Base-by-base conservation (phyloP, 2,113 vertebrate species). In the Sinocyclocheilus grahami region DNA sequence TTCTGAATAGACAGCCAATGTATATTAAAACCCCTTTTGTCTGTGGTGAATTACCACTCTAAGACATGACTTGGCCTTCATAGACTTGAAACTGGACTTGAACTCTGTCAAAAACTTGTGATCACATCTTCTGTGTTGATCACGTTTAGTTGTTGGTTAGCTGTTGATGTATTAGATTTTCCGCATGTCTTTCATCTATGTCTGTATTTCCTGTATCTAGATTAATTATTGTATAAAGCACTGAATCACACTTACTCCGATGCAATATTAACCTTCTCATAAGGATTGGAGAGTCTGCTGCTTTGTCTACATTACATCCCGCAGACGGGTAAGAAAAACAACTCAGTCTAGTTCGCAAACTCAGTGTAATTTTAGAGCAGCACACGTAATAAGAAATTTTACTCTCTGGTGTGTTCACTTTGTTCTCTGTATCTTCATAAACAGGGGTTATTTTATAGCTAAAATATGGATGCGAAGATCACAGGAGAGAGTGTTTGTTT, bases 401-500 rank as follows among this genome's bases (percentile, higher is more conserved):
- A 81, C 78, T 27, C 37, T 62, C 33, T 81, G 12, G 33, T 63
- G 58, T 39, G 37, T 63, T 63, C 33, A 24, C 37, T 81, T 48
- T 63, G 13, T 27, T 16, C 60, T 65, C 3, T 30, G 39, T 27
- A 20, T 80, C 22, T 80, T 79, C 55, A 91, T 91, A 78, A 89
- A 91, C 30, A 51, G 82, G 80, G 85, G 80, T 88, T 89, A 89
- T 82, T 87, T 80, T 87, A 87, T 90, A 85, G 84, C 84, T 77
- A 82, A 85, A 82, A 87, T 85, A 90, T 87, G 86, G 89, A 89
- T 88, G 0, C 77, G 72, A 86, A 86, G 88, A 90, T 91, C 89
- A 90, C 83, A 92, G 9, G 51, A 71, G 81, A 53, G 46, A 75
- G 78, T 86, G 89, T 91, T 91, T 92, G 90, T 93, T 91, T 91